These are phyloP conservation scores for Hypotaenidia philippensis DNA, from an alignment of 2,797 vertebrate species.

Conservation along the genomic window DNA sequence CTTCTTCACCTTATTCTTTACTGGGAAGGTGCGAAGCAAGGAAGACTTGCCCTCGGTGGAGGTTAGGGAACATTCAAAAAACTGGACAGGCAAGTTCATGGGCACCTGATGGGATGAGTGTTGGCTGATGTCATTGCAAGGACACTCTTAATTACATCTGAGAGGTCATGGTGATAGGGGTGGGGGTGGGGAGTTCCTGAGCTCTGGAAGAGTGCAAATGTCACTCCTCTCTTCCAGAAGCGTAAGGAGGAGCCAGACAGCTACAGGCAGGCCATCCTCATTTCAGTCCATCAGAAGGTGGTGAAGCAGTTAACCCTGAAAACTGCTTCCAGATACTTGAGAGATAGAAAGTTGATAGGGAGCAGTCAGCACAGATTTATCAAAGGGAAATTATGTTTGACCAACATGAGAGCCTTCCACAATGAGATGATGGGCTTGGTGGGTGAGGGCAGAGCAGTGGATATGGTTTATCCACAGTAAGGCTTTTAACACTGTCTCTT, in stretches of 20 bases:
- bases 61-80: neutral
- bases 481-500: neutral
- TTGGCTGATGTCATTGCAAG: rapidly evolving
- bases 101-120: neutral
- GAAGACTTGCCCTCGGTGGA: neutral
- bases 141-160: neutral
- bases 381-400: neutral
- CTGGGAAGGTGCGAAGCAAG: neutral
- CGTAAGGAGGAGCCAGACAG: neutral
- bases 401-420: neutral
- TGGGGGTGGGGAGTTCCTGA: neutral
- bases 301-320: neutral
- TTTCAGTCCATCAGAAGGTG: neutral
- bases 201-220: neutral
- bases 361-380: neutral
- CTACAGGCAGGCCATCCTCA: neutral
- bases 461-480: neutral
- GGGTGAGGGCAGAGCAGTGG: neutral
- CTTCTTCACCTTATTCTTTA: neutral
- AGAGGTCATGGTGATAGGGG: rapidly evolving
- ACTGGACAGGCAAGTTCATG: neutral
- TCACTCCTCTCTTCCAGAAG: neutral
- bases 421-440: neutral
- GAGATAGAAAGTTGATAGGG: neutral
- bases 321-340: neutral